Evolutionary conservation across 2,888 invertebrate genomes (phyloP).

Genomic region (Sycophila texana): DNA sequence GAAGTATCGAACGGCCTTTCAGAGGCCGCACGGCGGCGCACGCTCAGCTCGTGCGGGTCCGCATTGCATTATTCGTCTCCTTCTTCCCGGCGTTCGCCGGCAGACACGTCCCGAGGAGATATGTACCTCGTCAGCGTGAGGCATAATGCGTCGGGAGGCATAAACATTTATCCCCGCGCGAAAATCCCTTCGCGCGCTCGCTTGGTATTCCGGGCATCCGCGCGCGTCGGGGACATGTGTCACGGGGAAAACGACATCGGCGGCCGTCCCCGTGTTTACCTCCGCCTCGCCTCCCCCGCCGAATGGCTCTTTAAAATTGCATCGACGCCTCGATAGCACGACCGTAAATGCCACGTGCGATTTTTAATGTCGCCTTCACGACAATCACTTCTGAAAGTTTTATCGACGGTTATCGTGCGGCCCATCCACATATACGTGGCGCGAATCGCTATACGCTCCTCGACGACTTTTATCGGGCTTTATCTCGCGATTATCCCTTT

Average conservation of each 20-base stretch:
- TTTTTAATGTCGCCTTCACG: constrained; percentile 74
- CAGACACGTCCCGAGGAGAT: constrained; percentile 47
- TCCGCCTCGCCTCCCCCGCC: constrained; percentile 14
- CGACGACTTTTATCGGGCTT: not conserved
- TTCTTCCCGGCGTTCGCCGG: not conserved
- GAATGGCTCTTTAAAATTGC: constrained; percentile 74
- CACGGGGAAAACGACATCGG: constrained; percentile 61
- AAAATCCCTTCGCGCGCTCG: constrained; percentile 55
- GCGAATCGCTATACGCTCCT: constrained; percentile 66
- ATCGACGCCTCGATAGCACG: constrained; percentile 62
- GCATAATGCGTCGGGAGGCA: constrained; percentile 61
- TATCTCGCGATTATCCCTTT: not conserved
- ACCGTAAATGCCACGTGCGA: constrained; percentile 74
- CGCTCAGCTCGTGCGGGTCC: not conserved
- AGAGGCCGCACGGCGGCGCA: not conserved
- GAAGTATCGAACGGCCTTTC: not conserved
- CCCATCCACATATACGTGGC: constrained; percentile 66
- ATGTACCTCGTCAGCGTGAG: constrained; percentile 57
- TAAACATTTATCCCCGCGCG: constrained; percentile 62
- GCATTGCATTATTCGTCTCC: constrained; percentile 46
- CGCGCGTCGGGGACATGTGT: constrained; percentile 61
- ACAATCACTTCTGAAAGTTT: constrained; percentile 75
- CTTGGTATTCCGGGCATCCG: constrained; percentile 70
- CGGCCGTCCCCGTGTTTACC: constrained; percentile 70
- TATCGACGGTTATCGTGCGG: constrained; percentile 71